Evolutionary conservation across 2,113 vertebrate genomes (phyloP).

Genomic region (Forbesichthys agassizii): DNA sequence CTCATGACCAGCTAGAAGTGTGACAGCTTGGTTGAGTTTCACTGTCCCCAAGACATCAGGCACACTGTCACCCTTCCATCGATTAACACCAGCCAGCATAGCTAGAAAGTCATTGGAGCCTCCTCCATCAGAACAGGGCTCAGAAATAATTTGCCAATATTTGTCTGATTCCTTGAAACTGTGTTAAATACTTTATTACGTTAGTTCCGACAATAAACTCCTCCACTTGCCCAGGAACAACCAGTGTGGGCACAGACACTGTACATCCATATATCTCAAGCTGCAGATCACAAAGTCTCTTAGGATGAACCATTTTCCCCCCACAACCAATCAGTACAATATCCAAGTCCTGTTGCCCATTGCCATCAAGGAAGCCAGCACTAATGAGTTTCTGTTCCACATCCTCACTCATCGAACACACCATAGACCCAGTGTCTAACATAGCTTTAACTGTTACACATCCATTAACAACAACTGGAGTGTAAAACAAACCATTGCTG

Average conservation of each 20-base stretch:
- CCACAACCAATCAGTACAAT: slow-evolving; percentile 28
- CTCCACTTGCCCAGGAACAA: slow-evolving; percentile 32
- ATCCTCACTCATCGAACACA: slow-evolving; percentile 25
- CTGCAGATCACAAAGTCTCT: slow-evolving; percentile 26
- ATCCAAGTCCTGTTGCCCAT: slow-evolving; percentile 14
- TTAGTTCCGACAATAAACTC: slow-evolving; percentile 34
- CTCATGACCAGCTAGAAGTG: slow-evolving; percentile 8
- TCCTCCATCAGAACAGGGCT: slow-evolving; percentile 3
- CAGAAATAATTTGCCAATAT: slow-evolving; percentile 21
- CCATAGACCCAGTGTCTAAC: slow-evolving; percentile 34
- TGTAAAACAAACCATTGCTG: slow-evolving; percentile 35
- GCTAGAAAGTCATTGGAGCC: slow-evolving; percentile 16
- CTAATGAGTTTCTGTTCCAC: slow-evolving; percentile 11
- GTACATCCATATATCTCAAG: slow-evolving; percentile 31
- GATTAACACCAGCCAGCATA: slow-evolving; percentile 9
- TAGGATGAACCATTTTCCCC: slow-evolving; percentile 12
- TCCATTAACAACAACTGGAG: slow-evolving; percentile 22
- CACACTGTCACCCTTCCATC: not conserved
- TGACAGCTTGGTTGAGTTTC: slow-evolving; percentile 17
- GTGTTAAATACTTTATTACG: slow-evolving; percentile 15
- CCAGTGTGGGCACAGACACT: slow-evolving; percentile 17
- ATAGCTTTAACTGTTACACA: slow-evolving; percentile 14
- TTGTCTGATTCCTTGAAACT: slow-evolving; percentile 19
- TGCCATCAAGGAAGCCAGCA: not conserved
- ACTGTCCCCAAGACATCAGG: slow-evolving; percentile 22